A percentile compares a stretch with the other conserved stretches of the same genome.
These are phyloP conservation scores for Choloepus didactylus DNA, from an alignment of 2,797 vertebrate genomes.

Conservation along the genomic window DNA sequence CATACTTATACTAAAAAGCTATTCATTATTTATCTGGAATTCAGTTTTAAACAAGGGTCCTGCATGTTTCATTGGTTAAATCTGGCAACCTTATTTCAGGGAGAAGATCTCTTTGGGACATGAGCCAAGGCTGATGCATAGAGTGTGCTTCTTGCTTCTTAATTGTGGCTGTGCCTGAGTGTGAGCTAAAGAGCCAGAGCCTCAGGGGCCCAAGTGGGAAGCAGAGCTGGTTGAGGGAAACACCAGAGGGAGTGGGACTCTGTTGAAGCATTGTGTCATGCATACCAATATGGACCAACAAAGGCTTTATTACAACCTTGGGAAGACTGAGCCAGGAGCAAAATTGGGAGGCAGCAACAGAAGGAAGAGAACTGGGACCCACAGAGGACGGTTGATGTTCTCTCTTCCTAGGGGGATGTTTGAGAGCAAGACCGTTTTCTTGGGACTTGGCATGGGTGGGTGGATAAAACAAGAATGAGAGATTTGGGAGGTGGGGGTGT, in stretches of 20 bases:
- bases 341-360: background rate
- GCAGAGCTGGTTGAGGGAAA: background rate
- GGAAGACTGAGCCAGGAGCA: background rate
- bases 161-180: background rate
- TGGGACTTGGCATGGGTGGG: too few relatives aligned
- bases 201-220: background rate
- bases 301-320: background rate
- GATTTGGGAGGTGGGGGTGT: background rate
- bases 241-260: background rate
- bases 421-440: background rate
- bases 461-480: background rate
- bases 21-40: too few relatives aligned
- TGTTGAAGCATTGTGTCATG: background rate
- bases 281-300: rapidly evolving
- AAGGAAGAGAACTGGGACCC: too few relatives aligned
- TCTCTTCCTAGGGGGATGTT: background rate
- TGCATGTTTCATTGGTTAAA: background rate
- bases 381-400: background rate
- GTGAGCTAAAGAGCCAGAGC: background rate
- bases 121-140: too few relatives aligned
- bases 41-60: background rate
- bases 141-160: too few relatives aligned
- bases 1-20: too few relatives aligned
- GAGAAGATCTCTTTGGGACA: background rate
- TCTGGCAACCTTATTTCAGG: too few relatives aligned